Percentiles rank a stretch among this genome's conserved stretches.
Evolutionary conservation across 2,797 vertebrate genomes (phyloP).

Genomic region (Delichon dasypus): DNA sequence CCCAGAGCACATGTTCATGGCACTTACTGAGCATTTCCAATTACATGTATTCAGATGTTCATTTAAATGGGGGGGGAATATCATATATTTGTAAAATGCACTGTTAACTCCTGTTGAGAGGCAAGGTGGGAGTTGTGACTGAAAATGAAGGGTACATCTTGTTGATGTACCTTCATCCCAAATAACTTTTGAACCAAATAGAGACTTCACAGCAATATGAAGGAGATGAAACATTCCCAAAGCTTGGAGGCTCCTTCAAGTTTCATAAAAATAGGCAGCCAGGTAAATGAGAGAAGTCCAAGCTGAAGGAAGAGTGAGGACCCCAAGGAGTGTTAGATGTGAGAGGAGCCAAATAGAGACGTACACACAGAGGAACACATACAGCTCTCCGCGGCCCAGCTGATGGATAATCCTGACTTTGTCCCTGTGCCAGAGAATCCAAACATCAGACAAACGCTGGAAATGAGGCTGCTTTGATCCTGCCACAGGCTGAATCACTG

Average conservation of each 20-base stretch:
- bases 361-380: rapidly evolving
- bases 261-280: not conserved
- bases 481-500: not conserved
- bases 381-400: not conserved
- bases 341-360: not conserved
- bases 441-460: not conserved
- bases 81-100: not conserved
- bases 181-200: not conserved
- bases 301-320: not conserved
- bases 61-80: not conserved
- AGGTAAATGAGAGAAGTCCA: not conserved
- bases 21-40: not conserved
- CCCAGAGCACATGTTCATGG: not conserved
- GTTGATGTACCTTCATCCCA: not conserved
- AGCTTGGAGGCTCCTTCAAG: not conserved
- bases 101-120: not conserved
- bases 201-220: not conserved
- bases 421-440: not conserved
- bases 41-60: not conserved
- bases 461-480: constrained; percentile 48
- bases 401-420: constrained; percentile 23
- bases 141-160: not conserved
- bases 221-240: not conserved
- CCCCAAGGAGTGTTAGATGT: not conserved
- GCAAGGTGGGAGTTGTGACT: not conserved